phyloP scores from a whole-genome alignment of 2,888 invertebrate genomes.

The Bombylius discolor region DNA sequence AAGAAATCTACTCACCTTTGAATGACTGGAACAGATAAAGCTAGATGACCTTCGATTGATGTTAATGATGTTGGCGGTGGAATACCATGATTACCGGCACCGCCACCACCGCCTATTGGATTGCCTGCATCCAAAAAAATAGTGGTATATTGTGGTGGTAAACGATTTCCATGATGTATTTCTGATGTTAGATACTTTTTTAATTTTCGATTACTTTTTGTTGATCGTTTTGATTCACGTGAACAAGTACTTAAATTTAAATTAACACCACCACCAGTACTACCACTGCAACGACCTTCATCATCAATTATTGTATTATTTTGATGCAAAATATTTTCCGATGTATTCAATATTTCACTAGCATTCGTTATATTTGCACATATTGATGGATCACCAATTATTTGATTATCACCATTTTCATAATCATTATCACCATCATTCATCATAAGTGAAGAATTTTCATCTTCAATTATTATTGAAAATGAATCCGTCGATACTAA shows the following conservation, averaged over 20 bases:
- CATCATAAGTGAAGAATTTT: too few species aligned
- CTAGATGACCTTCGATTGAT: slow-evolving; percentile 1
- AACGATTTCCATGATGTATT: slow-evolving; percentile 1
- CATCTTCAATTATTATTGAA: too few species aligned
- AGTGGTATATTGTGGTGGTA: slow-evolving; percentile 31
- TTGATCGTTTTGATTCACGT: slow-evolving; percentile 24
- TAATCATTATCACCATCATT: too few species aligned
- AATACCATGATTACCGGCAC: too few species aligned
- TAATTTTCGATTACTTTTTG: slow-evolving; percentile 27
- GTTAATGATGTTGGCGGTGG: background rate
- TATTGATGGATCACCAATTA: too few species aligned
- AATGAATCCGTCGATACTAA: too few species aligned
- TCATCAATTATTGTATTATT: too few species aligned
- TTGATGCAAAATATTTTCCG: too few species aligned
- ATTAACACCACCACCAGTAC: background rate
- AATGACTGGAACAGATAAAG: slow-evolving; percentile 6
- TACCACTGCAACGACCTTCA: too few species aligned
- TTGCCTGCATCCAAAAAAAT: slow-evolving; percentile 26
- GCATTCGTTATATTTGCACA: background rate
- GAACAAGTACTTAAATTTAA: slow-evolving; percentile 19
- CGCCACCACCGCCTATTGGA: background rate
- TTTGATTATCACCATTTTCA: too few species aligned
- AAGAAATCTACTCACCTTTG: slow-evolving; percentile 6
- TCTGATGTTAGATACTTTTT: slow-evolving; percentile 17
- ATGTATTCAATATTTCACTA: too few species aligned